A percentile compares a stretch with the other conserved stretches of the same genome.
phyloP scores from a whole-genome alignment of 1,140 invertebrate species.

The Tetranychus urticae region DNA sequence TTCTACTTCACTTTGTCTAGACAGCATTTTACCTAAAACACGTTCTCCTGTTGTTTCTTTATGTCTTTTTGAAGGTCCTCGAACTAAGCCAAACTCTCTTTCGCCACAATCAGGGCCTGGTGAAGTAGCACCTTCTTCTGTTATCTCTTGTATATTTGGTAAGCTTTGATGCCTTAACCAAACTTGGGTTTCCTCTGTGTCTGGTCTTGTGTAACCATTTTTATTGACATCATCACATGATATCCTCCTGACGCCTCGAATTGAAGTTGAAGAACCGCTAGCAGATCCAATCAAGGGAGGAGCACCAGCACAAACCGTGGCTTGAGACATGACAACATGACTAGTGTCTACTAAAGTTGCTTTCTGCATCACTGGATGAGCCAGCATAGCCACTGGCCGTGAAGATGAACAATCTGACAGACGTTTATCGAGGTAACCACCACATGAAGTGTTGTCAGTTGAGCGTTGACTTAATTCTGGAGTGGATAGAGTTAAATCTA shows the following conservation, averaged over 20 bases:
- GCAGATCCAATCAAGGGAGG: background rate
- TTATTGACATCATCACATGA: background rate
- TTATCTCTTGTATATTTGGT: conserved; percentile 7
- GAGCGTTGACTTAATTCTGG: background rate
- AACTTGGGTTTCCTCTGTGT: background rate
- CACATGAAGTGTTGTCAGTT: background rate
- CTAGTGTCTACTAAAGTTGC: background rate
- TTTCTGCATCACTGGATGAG: background rate
- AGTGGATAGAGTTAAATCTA: background rate
- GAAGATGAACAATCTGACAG: background rate
- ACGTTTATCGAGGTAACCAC: background rate
- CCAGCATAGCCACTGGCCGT: background rate
- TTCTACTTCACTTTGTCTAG: background rate
- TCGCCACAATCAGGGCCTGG: background rate
- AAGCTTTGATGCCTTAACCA: conserved; percentile 5
- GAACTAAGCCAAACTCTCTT: background rate
- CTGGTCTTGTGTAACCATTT: background rate
- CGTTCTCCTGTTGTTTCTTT: background rate
- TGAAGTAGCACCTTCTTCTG: background rate
- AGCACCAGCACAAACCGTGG: background rate
- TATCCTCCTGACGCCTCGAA: background rate
- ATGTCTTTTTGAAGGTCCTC: background rate
- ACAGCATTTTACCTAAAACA: background rate
- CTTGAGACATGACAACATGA: background rate
- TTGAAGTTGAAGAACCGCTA: background rate